A percentile compares a stretch with the other conserved stretches of the same genome.
Conservation (phyloP, 2,888 invertebrate species). For the Tuta absoluta region DNA sequence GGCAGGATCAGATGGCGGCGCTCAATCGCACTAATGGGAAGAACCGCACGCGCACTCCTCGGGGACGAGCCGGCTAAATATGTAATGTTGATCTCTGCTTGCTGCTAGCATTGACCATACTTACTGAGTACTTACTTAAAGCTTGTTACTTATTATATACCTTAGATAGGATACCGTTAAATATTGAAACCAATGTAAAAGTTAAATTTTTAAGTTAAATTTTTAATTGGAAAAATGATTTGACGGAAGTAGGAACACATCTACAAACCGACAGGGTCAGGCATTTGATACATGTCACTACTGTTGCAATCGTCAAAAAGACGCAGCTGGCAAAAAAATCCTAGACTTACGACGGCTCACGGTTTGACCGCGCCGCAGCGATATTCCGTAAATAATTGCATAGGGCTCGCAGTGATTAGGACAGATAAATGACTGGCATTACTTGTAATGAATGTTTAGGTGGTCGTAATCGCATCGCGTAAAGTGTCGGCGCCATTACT, state of each 20-base stretch:
- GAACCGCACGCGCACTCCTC: slow-evolving; percentile 72
- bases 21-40: slow-evolving; percentile 76
- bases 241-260: no score
- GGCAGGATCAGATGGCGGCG: slow-evolving; percentile 41
- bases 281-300: no score
- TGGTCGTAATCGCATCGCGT: slow-evolving; percentile 80
- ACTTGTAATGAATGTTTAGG: slow-evolving; percentile 81
- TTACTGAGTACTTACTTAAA: neutral
- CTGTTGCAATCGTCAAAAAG: neutral
- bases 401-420: slow-evolving; percentile 72
- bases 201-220: no score
- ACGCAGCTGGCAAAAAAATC: neutral
- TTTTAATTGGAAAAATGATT: no score
- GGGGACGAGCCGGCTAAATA: slow-evolving; percentile 73
- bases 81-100: slow-evolving; percentile 52
- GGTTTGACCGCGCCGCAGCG: slow-evolving; percentile 3
- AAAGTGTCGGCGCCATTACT: slow-evolving; percentile 80
- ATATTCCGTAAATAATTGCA: slow-evolving; percentile 38
- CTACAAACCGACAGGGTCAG: no score
- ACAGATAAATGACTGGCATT: slow-evolving; percentile 80
- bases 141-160: neutral
- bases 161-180: no score
- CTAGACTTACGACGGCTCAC: neutral
- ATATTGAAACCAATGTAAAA: no score
- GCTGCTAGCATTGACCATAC: neutral